Conservation (phyloP, 1,140 invertebrate genomes). For the Lepidurus apus region DNA sequence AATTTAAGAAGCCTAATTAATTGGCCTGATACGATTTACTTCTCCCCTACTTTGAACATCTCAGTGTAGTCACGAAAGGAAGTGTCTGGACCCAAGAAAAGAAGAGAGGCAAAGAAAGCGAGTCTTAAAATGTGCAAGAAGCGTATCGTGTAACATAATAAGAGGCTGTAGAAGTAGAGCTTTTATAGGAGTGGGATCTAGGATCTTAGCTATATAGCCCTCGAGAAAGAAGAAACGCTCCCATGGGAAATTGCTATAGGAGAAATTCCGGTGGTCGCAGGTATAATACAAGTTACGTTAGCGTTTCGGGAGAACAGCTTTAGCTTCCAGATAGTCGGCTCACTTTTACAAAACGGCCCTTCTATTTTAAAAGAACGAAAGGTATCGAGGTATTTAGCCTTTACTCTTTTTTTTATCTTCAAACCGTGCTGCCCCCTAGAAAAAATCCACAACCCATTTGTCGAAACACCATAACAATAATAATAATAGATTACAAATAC, state of each 20-base stretch:
- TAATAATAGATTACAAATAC: too few species aligned
- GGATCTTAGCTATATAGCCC: neutral
- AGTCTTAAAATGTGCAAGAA: neutral
- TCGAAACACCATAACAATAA: too few species aligned
- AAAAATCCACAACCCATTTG: too few species aligned
- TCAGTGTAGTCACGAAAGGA: too few species aligned
- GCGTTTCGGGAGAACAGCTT: neutral
- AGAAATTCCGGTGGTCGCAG: neutral
- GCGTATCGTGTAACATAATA: slow-evolving; percentile 19
- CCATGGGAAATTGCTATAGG: neutral
- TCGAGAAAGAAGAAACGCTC: neutral
- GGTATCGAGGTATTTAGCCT: too few species aligned
- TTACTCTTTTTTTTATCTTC: too few species aligned
- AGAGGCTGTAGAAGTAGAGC: slow-evolving; percentile 13
- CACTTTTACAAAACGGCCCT: too few species aligned
- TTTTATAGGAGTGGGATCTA: slow-evolving; percentile 13
- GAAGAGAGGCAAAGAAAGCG: neutral
- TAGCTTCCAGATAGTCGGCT: neutral
- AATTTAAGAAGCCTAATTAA: neutral
- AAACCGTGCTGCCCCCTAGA: too few species aligned
- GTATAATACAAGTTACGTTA: neutral
- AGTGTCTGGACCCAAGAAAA: too few species aligned
- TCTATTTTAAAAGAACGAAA: too few species aligned
- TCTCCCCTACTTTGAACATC: neutral
- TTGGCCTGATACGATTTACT: neutral